Conservation (phyloP, 2,888 invertebrate species). For the Andricus curvator region DNA sequence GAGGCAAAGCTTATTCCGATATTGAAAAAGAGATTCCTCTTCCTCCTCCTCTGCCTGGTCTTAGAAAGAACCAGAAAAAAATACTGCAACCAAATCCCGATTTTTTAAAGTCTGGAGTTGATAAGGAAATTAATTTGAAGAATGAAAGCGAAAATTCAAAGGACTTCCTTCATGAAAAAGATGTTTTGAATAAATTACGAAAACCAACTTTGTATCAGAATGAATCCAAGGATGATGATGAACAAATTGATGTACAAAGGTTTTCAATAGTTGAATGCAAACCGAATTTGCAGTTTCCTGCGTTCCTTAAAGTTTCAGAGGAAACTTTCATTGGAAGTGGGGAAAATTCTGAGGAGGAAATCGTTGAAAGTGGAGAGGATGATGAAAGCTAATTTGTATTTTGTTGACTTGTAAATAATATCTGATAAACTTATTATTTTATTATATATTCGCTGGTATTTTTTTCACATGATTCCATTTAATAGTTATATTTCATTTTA, state of each 20-base stretch:
- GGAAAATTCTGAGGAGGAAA: constrained; percentile 74
- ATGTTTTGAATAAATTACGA: not conserved
- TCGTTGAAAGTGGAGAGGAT: constrained; percentile 51
- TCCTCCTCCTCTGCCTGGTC: constrained; percentile 57
- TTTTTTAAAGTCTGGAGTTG: constrained; percentile 15
- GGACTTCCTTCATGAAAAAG: not conserved
- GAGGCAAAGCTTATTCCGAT: not conserved
- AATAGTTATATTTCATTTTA: too few relatives aligned
- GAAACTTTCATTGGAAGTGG: constrained; percentile 74
- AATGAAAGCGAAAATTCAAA: not conserved
- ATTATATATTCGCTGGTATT: not conserved
- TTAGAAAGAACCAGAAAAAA: constrained; percentile 25
- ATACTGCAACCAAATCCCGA: constrained; percentile 49
- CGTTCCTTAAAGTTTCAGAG: constrained; percentile 65
- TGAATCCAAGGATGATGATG: constrained; percentile 42
- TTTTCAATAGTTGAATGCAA: constrained; percentile 56
- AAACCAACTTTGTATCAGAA: constrained; percentile 39
- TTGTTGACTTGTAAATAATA: not conserved
- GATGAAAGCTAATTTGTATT: constrained; percentile 41
- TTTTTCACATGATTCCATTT: not conserved
- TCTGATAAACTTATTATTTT: constrained; percentile 7
- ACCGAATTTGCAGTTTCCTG: constrained; percentile 54
- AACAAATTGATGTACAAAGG: constrained; percentile 46
- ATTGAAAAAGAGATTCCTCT: constrained; percentile 46
- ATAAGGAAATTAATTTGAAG: not conserved